Base-by-base conservation (phyloP, 2,113 vertebrate genomes). In the Pantherophis guttatus region DNA sequence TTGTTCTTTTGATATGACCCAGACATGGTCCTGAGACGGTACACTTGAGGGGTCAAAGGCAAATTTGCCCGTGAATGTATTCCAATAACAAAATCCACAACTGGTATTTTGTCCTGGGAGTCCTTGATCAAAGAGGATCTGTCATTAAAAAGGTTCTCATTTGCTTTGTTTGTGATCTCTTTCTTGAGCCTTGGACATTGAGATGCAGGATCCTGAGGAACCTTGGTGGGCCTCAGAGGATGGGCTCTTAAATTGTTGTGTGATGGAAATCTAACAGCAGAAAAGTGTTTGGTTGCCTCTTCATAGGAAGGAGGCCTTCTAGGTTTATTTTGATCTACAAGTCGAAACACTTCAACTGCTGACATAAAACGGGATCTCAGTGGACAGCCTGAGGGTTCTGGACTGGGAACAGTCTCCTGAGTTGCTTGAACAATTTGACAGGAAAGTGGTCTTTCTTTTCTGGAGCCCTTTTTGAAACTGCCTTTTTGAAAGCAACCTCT, bases 301-400 rank as follows among this genome's bases (percentile, higher is more conserved):
- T 98, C 93, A 0, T 99, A 99, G 0, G 99, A 97, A 0, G 99
- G 99, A 0, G 99, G 99, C 13, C 93, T 97, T 65, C 98, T 96
- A 3, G 98, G 98, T 55, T 96, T 96, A 92, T 50, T 97, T 94
- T 97, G 97, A 94, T 99, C 99, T 65, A 98, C 97, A 1, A 97
- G 96, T 91, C 96, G 98, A 95, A 99, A 99, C 12, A 99, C 98
- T 44, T 99, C 98, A 6, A 98, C 97, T 24, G 97, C 98, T 0
- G 98, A 99, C 92, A 98, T 96, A 44, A 98, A 96, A 4, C 96
- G 96, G 6, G 94, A 89, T 5, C 95, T 97, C 5, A 54, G 95
- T 88, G 93, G 75, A 39, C 55, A 29, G 0, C 44, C 92, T 2
- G 89, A 13, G 23, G 97, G 95, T 1, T 94, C 10, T 0, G 54